These are phyloP conservation scores for Koerneria pararmatus DNA, from an alignment of 2,888 invertebrate species.

Conservation along the genomic window DNA sequence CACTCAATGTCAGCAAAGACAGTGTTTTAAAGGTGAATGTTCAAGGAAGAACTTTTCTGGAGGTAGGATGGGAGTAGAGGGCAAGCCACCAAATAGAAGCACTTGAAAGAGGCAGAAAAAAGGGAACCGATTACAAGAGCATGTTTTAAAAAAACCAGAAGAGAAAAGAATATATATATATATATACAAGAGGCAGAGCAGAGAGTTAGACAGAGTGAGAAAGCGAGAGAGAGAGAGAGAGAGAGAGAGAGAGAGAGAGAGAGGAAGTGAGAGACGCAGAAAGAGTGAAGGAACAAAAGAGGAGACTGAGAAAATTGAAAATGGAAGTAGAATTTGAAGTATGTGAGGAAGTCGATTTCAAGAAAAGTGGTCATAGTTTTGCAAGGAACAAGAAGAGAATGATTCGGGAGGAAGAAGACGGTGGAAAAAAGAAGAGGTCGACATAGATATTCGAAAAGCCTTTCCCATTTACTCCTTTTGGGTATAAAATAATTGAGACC, in stretches of 20 bases:
- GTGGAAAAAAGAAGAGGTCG: constrained; percentile 24
- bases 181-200: background rate
- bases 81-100: too few relatives aligned
- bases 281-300: background rate
- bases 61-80: too few relatives aligned
- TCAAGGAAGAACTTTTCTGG: too few relatives aligned
- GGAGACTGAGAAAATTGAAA: constrained; percentile 8
- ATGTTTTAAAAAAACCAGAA: background rate
- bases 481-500: too few relatives aligned
- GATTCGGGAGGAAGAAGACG: constrained; percentile 8
- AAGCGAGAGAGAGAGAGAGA: constrained; percentile 9
- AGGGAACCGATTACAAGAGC: too few relatives aligned
- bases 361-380: background rate
- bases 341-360: background rate
- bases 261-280: background rate
- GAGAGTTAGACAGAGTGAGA: background rate
- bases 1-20: too few relatives aligned
- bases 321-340: constrained; percentile 20
- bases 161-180: background rate
- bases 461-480: too few relatives aligned
- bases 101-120: too few relatives aligned
- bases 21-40: too few relatives aligned
- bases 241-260: constrained; percentile 17
- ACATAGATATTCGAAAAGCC: constrained; percentile 6
- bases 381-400: constrained; percentile 12